These are phyloP conservation scores for Camelus dromedarius DNA, from an alignment of 2,113 vertebrate species.

Conservation along the genomic window DNA sequence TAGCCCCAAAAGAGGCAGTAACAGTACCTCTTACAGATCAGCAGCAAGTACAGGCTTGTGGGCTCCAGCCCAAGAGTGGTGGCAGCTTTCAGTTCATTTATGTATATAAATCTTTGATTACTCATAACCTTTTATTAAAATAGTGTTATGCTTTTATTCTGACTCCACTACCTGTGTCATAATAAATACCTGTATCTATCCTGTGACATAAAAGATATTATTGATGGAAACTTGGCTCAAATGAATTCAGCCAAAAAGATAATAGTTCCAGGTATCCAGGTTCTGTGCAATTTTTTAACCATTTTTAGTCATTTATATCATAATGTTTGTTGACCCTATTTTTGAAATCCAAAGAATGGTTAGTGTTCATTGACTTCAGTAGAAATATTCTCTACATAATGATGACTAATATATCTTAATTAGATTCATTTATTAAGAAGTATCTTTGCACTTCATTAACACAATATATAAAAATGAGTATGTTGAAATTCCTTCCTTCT, in stretches of 20 bases:
- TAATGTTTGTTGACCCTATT: constrained; percentile 15
- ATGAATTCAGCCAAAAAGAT: constrained; percentile 66
- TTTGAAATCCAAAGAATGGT: constrained; percentile 50
- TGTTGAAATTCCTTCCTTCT: constrained; percentile 26
- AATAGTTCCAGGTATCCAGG: neutral
- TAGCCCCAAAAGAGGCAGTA: neutral
- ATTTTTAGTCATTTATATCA: constrained; percentile 47
- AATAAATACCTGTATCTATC: constrained; percentile 72
- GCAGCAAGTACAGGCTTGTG: neutral
- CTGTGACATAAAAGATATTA: constrained; percentile 73
- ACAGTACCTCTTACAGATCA: neutral
- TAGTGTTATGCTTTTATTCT: constrained; percentile 76
- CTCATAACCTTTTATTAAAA: constrained; percentile 80
- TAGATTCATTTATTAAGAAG: constrained; percentile 37
- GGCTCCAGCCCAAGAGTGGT: neutral
- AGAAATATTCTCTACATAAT: neutral
- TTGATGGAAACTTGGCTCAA: constrained; percentile 63
- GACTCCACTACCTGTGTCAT: constrained; percentile 64
- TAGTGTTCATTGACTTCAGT: constrained; percentile 15
- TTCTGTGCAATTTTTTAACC: neutral
- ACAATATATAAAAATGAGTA: neutral
- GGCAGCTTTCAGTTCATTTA: neutral
- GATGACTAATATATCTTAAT: constrained; percentile 22
- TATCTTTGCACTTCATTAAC: constrained; percentile 48
- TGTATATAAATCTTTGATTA: constrained; percentile 81